Conservation (phyloP, 2,113 vertebrate genomes). For the Austrofundulus limnaeus region DNA sequence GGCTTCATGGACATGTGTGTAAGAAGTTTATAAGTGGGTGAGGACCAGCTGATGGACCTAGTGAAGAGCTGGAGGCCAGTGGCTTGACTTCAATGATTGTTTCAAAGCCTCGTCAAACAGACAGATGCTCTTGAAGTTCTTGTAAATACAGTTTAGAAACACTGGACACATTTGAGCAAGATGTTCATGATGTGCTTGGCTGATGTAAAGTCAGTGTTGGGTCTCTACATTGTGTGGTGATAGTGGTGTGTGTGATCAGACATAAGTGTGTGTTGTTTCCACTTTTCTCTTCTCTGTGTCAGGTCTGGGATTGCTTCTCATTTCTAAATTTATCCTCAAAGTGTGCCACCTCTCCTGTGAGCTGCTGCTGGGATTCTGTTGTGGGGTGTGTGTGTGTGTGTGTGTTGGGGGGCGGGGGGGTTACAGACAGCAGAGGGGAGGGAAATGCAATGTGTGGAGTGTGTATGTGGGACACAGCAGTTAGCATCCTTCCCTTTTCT, state of each 20-base stretch:
- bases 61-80: too few species aligned
- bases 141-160: too few species aligned
- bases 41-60: too few species aligned
- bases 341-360: slow-evolving; percentile 93
- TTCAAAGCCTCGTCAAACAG: too few species aligned
- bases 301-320: slow-evolving; percentile 81
- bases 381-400: slow-evolving; percentile 33
- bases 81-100: too few species aligned
- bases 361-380: slow-evolving; percentile 84
- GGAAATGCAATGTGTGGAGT: slow-evolving; percentile 7
- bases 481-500: slow-evolving; percentile 69
- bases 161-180: too few species aligned
- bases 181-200: too few species aligned
- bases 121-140: too few species aligned
- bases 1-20: too few species aligned
- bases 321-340: slow-evolving; percentile 88
- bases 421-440: slow-evolving; percentile 37
- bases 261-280: slow-evolving; percentile 50
- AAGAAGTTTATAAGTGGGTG: too few species aligned
- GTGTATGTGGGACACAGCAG: slow-evolving; percentile 80
- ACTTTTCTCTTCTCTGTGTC: slow-evolving; percentile 49
- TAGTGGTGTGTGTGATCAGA: slow-evolving; percentile 28
- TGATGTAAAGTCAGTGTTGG: not conserved
- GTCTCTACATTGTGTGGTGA: not conserved
- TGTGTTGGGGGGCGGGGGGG: slow-evolving; percentile 25